Evolutionary conservation across 2,797 vertebrate species (phyloP), one percentile per base, ranked within the genome.

Genomic region (Apogon hyalosoma): DNA sequence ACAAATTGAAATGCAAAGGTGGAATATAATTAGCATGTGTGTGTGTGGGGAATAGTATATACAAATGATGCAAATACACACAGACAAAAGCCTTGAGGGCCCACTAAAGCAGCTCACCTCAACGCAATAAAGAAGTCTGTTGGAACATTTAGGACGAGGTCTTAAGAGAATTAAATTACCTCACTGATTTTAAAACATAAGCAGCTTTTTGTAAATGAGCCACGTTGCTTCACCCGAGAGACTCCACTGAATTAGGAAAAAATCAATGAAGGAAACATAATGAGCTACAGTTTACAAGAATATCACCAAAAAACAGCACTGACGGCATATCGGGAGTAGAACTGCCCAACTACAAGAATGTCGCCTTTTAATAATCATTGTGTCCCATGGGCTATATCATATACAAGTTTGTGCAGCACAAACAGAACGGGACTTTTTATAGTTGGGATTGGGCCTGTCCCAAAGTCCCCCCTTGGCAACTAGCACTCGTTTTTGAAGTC

Each of bases 181-280:
- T 49, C 13, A 6, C 47, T 46, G 50, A 63, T 75, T 73, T 77
- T 63, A 49, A 75, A 78, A 73, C 49, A 58, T 7, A 36, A 51
- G 40, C 0, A 51, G 24, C 15, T 46, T 74, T 63, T 73, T 59
- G 61, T 60, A 78, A 81, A 82, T 72, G 60, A 76, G 69, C 45
- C 42, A 12, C 38, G 5, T 18, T n/a, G 2, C 52, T 38, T 54
- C 59, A n/a, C 69, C 66, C 60, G 11, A 16, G 58, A 57, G 60
- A 77, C 11, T 11, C 7, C 64, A 36, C 5, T 8, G 12, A 71
- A 69, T 55, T 48, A 62, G 19, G 59, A 55, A 54, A 24, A 60
- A 73, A 87, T 76, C 61, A 69, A 72, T 73, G 72, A 41, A 24
- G 49, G 19, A 41, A 82, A 69, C 61, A 59, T 50, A 77, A 71